Base-by-base conservation (phyloP, 2,113 vertebrate species). In the Gulo gulo region DNA sequence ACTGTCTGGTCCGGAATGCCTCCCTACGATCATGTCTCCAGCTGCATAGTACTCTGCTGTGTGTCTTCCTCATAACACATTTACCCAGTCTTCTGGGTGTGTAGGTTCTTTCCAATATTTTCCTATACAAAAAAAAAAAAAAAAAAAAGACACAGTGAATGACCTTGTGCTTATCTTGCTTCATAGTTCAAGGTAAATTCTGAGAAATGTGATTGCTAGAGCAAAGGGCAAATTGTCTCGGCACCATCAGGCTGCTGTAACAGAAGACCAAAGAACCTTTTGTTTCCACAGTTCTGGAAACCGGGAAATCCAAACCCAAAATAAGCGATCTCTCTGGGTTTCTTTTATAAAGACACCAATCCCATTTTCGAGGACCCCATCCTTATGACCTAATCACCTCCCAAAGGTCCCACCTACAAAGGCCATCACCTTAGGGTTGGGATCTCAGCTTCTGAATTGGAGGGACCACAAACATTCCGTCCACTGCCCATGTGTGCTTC, bases 41-140 rank as follows among this genome's bases (percentile, higher is more conserved):
- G n/a, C 31, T 3, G 5, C 26, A 0, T 1, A 6, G 6, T 1
- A 8, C 50, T 20, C 8, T 12, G 0, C 1, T 2, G 4, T 7
- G 3, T 39, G 76, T 20, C 26, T 29, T 10, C 29, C 20, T 6
- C 13, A 10, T 7, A 18, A 3, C 7, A 7, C 34, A 23, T 9
- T 26, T 69, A 36, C 1, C n/a, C 47, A 3, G 0, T 20, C 3
- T 61, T 59, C 79, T 16, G 59, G 52, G 13, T 20, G 9, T 2
- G 52, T 55, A 16, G 36, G 13, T 24, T 73, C 57, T 69, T 93
- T 88, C 65, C 50, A 36, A 29, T 24, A 71, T 18, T 26, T 24
- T 34, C 9, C n/a, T 52, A 6, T 52, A 15, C 47, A 42, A 42
- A 42, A 7, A 55, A 57, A 57, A 57, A 57, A 57, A 13, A 76